These are phyloP conservation scores for Pegoplata infirma DNA, from an alignment of 2,888 invertebrate species.

Conservation along the genomic window DNA sequence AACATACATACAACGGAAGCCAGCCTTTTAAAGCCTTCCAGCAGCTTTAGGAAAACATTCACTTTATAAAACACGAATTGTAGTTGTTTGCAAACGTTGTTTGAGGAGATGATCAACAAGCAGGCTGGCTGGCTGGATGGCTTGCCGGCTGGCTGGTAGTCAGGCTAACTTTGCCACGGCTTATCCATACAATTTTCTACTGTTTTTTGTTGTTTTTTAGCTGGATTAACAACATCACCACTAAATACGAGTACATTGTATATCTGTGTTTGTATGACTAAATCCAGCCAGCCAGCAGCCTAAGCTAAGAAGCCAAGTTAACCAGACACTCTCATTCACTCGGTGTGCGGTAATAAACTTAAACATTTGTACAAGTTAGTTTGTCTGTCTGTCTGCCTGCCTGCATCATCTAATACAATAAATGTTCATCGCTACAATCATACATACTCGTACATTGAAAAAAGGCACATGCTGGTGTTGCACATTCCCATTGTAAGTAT, in stretches of 20 bases:
- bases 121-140: neutral
- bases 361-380: conserved; percentile 35
- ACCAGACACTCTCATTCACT: conserved; percentile 5
- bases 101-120: conserved; percentile 23
- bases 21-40: conserved; percentile 44
- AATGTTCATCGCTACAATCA: conserved; percentile 24
- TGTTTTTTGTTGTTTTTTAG: conserved; percentile 5
- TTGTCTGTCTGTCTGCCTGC: neutral
- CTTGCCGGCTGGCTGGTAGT: neutral
- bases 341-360: conserved; percentile 58
- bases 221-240: conserved; percentile 41
- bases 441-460: conserved; percentile 17
- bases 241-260: neutral
- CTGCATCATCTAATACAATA: conserved; percentile 42
- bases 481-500: conserved; percentile 6
- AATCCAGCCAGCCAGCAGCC: conserved; percentile 42
- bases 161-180: conserved; percentile 24
- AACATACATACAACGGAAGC: conserved; percentile 44
- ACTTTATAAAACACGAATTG: conserved; percentile 47
- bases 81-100: conserved; percentile 31
- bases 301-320: too few species aligned
- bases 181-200: conserved; percentile 47
- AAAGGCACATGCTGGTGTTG: conserved; percentile 47
- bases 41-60: conserved; percentile 14
- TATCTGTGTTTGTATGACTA: neutral